Percentiles rank a stretch among this genome's conserved stretches.
phyloP scores from a whole-genome alignment of 1,140 invertebrate species.

The Harlomillsia oculata region DNA sequence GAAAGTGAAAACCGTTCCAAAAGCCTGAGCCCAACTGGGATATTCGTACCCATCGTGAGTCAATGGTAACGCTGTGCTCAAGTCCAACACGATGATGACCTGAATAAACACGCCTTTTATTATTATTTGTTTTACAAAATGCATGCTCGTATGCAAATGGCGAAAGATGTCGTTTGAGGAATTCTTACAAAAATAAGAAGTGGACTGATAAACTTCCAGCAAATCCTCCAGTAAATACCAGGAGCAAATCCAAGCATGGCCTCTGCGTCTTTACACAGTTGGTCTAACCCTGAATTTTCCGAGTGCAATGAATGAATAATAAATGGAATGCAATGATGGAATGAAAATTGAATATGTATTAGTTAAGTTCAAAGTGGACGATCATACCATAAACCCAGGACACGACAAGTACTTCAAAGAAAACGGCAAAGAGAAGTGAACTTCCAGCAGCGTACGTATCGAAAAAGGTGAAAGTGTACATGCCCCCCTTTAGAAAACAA shows the following conservation, averaged over 20 bases:
- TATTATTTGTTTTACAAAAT: too few relatives aligned
- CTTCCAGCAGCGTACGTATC: constrained; percentile 78
- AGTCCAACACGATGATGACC: constrained; percentile 30
- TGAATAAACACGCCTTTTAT: too few relatives aligned
- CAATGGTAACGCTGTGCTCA: constrained; percentile 19
- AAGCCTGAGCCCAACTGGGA: constrained; percentile 59
- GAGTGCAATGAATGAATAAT: not conserved
- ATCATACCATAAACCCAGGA: constrained; percentile 79
- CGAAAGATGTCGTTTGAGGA: too few relatives aligned
- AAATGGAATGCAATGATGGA: not conserved
- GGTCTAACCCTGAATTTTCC: constrained; percentile 40
- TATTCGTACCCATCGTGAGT: constrained; percentile 45
- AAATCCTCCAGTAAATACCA: constrained; percentile 52
- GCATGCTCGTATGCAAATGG: too few relatives aligned
- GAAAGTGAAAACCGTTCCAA: constrained; percentile 61
- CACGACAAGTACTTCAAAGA: constrained; percentile 78
- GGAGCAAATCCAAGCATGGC: constrained; percentile 52
- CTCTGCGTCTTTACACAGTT: constrained; percentile 49
- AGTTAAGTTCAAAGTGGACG: not conserved
- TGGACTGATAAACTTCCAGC: constrained; percentile 57
- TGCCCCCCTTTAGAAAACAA: constrained; percentile 59
- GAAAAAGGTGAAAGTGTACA: constrained; percentile 73
- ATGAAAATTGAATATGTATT: too few relatives aligned
- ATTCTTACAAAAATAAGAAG: constrained; percentile 52
- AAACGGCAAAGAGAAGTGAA: constrained; percentile 75